Evolutionary conservation across 2,888 invertebrate genomes (phyloP).

Genomic region (Aporophyla nigra): DNA sequence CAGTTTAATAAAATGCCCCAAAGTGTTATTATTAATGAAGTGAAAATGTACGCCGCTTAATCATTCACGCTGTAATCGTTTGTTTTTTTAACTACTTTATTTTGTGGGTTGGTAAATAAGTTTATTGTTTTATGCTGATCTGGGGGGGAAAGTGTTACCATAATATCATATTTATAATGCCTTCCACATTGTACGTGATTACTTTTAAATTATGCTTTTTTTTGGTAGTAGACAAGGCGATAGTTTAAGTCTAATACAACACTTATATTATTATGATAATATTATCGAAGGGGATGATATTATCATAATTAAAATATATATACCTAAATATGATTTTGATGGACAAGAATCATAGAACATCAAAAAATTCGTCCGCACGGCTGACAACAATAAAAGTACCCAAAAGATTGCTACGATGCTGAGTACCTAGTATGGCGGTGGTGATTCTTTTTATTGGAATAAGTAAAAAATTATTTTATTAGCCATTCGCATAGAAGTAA

Average conservation of each 20-base stretch:
- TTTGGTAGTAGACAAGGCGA: not conserved
- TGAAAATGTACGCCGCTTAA: constrained; percentile 84
- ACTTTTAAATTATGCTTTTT: not conserved
- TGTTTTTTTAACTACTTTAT: constrained; percentile 65
- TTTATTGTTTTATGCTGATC: constrained; percentile 52
- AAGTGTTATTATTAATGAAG: constrained; percentile 88
- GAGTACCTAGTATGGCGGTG: no score
- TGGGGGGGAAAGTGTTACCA: constrained; percentile 22
- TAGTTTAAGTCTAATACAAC: not conserved
- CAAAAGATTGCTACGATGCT: no score
- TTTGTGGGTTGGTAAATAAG: constrained; percentile 60
- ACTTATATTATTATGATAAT: not conserved
- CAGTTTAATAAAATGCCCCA: constrained; percentile 84
- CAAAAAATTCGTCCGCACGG: no score
- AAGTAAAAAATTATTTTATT: not conserved
- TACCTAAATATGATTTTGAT: no score
- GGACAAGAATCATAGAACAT: no score
- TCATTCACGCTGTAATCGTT: constrained; percentile 78
- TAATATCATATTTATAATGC: not conserved
- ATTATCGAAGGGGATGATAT: no score
- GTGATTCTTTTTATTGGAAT: not conserved
- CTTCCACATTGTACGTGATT: not conserved
- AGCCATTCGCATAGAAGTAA: not conserved
- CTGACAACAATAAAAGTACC: no score
- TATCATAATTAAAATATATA: no score